phyloP scores from a whole-genome alignment of 2,797 vertebrate genomes.

The Orientallactaga sibirica region DNA sequence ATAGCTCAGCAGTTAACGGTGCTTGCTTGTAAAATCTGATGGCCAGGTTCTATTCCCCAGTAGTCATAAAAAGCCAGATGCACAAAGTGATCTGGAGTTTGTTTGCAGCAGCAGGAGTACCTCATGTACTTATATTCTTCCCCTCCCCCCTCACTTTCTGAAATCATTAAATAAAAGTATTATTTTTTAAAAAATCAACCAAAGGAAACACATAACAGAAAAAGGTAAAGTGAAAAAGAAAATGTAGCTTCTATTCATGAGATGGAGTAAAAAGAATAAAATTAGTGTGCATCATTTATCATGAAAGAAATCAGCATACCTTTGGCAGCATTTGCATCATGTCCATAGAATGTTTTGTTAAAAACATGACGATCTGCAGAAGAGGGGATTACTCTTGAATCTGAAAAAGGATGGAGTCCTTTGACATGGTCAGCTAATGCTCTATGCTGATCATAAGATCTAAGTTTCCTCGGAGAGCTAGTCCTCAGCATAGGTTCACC shows the following conservation, averaged over 20 bases:
- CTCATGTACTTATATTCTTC: no score
- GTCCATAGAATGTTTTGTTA: conserved; percentile 79
- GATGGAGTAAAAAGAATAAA: not conserved
- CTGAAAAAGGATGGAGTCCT: conserved; percentile 74
- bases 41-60: no score
- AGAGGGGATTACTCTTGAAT: conserved; percentile 79
- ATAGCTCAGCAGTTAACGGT: no score
- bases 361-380: conserved; percentile 81
- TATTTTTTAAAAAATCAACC: not conserved
- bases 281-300: conserved; percentile 11
- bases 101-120: no score
- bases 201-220: conserved; percentile 30
- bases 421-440: conserved; percentile 48
- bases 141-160: no score
- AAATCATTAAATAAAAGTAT: no score
- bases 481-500: conserved; percentile 63
- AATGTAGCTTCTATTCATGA: not conserved
- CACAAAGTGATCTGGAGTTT: no score
- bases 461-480: conserved; percentile 78
- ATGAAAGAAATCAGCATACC: conserved; percentile 79
- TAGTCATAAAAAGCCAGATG: no score
- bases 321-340: conserved; percentile 84
- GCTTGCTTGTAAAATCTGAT: no score
- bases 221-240: conserved; percentile 14
- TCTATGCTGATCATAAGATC: conserved; percentile 71